Evolutionary conservation across 2,113 vertebrate genomes (phyloP).

Genomic region (Pelvicachromis taeniatus): DNA sequence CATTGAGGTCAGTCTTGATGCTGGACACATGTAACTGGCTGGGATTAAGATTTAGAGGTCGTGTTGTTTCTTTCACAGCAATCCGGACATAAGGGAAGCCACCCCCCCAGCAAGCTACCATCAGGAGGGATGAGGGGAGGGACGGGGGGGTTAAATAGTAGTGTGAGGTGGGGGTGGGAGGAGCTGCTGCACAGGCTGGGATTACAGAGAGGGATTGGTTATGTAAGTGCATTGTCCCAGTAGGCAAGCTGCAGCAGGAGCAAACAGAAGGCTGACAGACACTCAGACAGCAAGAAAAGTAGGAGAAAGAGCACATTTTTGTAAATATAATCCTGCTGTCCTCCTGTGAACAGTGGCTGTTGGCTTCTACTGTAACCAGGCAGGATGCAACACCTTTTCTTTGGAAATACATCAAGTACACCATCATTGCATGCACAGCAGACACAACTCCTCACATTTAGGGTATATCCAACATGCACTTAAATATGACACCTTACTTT

Average conservation of each 20-base stretch:
- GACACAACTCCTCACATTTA: background rate
- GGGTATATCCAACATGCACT: background rate
- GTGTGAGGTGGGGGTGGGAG: conserved; percentile 1
- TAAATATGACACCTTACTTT: background rate
- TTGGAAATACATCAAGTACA: background rate
- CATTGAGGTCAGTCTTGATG: background rate
- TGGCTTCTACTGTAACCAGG: background rate
- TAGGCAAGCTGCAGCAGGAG: conserved; percentile 18
- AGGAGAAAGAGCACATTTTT: conserved; percentile 13
- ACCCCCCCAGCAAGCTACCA: background rate
- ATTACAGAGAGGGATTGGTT: conserved; percentile 64
- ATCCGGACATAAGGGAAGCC: conserved; percentile 47
- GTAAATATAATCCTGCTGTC: conserved; percentile 29
- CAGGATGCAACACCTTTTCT: background rate
- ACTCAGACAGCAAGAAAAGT: conserved; percentile 11
- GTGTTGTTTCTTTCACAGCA: conserved; percentile 36
- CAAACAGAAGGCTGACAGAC: background rate
- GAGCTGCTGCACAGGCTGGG: conserved; percentile 23
- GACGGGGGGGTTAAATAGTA: background rate
- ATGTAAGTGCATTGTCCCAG: conserved; percentile 68
- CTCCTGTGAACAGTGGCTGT: background rate
- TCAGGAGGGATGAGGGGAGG: background rate
- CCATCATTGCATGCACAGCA: background rate
- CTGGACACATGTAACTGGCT: conserved; percentile 10
- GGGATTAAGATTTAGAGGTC: conserved; percentile 57